These are phyloP conservation scores for Villa cingulata DNA, from an alignment of 2,888 invertebrate genomes.

Conservation along the genomic window DNA sequence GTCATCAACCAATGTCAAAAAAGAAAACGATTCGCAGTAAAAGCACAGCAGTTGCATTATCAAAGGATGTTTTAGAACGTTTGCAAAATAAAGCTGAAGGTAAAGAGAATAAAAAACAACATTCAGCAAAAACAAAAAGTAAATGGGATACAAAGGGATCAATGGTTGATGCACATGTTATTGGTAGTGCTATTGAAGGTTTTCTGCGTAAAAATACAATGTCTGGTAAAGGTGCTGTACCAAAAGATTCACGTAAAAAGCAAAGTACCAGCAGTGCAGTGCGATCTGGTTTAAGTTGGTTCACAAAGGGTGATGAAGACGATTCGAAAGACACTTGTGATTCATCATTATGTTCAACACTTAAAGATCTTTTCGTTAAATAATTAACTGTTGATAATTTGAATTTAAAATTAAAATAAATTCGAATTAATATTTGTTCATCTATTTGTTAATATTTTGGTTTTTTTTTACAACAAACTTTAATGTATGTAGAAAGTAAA, in stretches of 20 bases:
- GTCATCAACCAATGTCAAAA: constrained; percentile 62
- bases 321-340: constrained; percentile 58
- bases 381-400: constrained; percentile 34
- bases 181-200: constrained; percentile 74
- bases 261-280: constrained; percentile 24
- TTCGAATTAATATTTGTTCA: background rate
- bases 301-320: constrained; percentile 53
- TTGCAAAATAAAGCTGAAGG: constrained; percentile 40
- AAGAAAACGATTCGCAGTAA: constrained; percentile 43
- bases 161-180: constrained; percentile 62
- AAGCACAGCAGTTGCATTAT: constrained; percentile 37
- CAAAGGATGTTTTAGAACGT: constrained; percentile 46
- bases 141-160: constrained; percentile 43
- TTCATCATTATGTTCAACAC: constrained; percentile 65
- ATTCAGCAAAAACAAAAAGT: constrained; percentile 24
- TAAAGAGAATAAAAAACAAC: constrained; percentile 30
- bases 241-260: constrained; percentile 28
- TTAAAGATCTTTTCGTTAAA: constrained; percentile 80
- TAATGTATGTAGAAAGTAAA: no score
- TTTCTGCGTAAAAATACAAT: constrained; percentile 48
- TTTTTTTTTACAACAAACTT: no score
- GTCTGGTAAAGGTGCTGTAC: constrained; percentile 34
- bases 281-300: constrained; percentile 41
- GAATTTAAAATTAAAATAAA: constrained; percentile 18
- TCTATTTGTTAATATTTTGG: no score